phyloP scores from a whole-genome alignment of 1,140 invertebrate species.

The Drosophila simulans region DNA sequence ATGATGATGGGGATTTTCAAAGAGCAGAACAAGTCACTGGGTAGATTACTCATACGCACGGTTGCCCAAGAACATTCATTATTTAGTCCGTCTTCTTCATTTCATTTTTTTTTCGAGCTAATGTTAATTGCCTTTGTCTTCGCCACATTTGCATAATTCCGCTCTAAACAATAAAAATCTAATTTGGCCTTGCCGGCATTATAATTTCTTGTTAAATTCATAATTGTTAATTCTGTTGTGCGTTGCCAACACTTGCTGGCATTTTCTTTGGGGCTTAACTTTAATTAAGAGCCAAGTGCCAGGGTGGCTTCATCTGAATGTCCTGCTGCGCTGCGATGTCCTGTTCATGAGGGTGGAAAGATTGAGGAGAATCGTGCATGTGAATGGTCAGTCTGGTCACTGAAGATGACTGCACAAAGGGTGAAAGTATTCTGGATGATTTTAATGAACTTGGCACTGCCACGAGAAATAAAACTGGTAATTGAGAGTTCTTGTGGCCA shows the following conservation, averaged over 20 bases:
- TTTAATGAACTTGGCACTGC: slow-evolving; percentile 28
- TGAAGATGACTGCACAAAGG: slow-evolving; percentile 38
- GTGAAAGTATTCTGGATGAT: slow-evolving; percentile 4
- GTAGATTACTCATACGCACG: slow-evolving; percentile 80
- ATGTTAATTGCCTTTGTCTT: slow-evolving; percentile 72
- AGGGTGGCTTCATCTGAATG: slow-evolving; percentile 20
- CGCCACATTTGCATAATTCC: slow-evolving; percentile 81
- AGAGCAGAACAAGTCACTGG: slow-evolving; percentile 23
- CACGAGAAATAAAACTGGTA: background rate
- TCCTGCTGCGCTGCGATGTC: slow-evolving; percentile 10
- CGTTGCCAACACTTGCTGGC: slow-evolving; percentile 41
- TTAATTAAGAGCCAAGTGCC: slow-evolving; percentile 80
- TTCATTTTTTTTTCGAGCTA: slow-evolving; percentile 21
- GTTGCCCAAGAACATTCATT: slow-evolving; percentile 64
- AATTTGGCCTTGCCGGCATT: slow-evolving; percentile 63
- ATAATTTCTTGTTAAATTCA: slow-evolving; percentile 84
- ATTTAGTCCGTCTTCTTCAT: slow-evolving; percentile 27
- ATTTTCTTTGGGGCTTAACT: slow-evolving; percentile 77
- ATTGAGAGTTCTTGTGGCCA: slow-evolving; percentile 4
- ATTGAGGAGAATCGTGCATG: slow-evolving; percentile 42
- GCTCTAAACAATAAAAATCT: slow-evolving; percentile 84
- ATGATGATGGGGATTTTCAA: slow-evolving; percentile 31
- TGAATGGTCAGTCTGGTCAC: slow-evolving; percentile 38
- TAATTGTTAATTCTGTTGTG: slow-evolving; percentile 80
- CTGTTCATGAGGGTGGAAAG: slow-evolving; percentile 33